Base-by-base conservation (phyloP, 92 coral and sea anemone species). In the Bergia sp. region DNA sequence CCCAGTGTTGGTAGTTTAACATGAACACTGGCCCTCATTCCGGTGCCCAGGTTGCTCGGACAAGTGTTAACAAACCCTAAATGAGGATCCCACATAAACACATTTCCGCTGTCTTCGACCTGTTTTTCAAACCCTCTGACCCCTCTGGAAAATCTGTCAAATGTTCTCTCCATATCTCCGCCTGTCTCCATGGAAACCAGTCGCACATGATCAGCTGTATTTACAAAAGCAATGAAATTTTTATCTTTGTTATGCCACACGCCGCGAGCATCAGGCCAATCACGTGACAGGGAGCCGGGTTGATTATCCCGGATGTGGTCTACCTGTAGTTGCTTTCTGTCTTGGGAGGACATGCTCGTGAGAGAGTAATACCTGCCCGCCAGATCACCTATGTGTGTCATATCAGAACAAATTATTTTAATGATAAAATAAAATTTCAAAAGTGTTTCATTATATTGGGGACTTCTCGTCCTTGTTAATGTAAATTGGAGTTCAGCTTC, bases 211-310 rank as follows among this genome's bases (percentile, higher is more conserved):
- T 91, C 93, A 73, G 88, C 88, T 69, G 88, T 90, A 80, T 91
- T 91, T 55, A 91, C 90, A 53, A 57, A 47, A 21, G 87, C 86
- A 18, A 82, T 86, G 81, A 91, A 87, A 50, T 57, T 81, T 53
- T 81, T 87, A 77, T 87, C 93, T 87, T 81, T 91, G 39, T 87
- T 86, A 69, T 91, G 86, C 93, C 93, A 91, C 16, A 91, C 79
- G 47, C 93, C 93, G 29, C 93, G 93, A 74, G 87, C 93, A 73
- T 91, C 93, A 16, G 93, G 93, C 93, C 93, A 91, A 82, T 91
- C 93, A 81, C 93, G 93, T 61, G 93, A 73, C 78, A 91, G 76
- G 67, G 41, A 77, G 44, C 77, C 88, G 38, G 93, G 84, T 50
- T 79, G 65, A 45, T 87, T 88, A 18, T 81, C 64, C 38, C 74